These are phyloP conservation scores for Gadopsis bispinosus DNA, from an alignment of 2,797 vertebrate genomes.

Conservation along the genomic window DNA sequence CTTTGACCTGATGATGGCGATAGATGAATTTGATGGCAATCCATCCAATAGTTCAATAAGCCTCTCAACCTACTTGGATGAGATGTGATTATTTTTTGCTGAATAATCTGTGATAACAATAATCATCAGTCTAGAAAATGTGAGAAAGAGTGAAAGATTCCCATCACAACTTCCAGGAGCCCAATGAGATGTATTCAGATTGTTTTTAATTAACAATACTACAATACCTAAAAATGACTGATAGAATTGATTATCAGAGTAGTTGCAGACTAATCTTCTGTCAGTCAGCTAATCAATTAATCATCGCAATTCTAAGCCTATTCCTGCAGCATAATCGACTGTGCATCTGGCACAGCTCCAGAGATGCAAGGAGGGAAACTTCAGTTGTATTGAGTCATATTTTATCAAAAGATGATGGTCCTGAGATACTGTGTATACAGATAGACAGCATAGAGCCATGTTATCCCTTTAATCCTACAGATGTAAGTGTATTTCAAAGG, in stretches of 20 bases:
- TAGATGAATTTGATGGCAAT: neutral
- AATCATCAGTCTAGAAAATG: too few relatives aligned
- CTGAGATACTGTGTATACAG: neutral
- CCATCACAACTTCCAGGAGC: neutral
- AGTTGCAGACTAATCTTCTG: conserved; percentile 7
- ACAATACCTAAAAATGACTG: neutral
- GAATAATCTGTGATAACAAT: neutral
- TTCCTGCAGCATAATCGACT: neutral
- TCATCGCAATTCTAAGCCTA: neutral
- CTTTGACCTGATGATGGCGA: neutral
- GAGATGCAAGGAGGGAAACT: conserved; percentile 5
- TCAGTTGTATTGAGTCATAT: conserved; percentile 28
- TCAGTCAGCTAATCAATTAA: neutral
- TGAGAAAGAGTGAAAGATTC: neutral
- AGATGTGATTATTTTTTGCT: neutral
- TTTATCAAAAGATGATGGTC: conserved; percentile 33
- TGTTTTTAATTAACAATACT: neutral
- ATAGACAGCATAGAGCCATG: conserved; percentile 40
- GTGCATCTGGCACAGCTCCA: conserved; percentile 10
- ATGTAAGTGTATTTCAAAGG: conserved; percentile 46
- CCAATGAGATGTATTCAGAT: neutral
- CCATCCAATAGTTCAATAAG: neutral
- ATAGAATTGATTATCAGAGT: neutral
- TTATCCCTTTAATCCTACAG: conserved; percentile 51
- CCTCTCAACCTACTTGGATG: neutral